These are phyloP conservation scores for Phragmatobia fuliginosa DNA, from an alignment of 2,888 invertebrate species.

Conservation along the genomic window DNA sequence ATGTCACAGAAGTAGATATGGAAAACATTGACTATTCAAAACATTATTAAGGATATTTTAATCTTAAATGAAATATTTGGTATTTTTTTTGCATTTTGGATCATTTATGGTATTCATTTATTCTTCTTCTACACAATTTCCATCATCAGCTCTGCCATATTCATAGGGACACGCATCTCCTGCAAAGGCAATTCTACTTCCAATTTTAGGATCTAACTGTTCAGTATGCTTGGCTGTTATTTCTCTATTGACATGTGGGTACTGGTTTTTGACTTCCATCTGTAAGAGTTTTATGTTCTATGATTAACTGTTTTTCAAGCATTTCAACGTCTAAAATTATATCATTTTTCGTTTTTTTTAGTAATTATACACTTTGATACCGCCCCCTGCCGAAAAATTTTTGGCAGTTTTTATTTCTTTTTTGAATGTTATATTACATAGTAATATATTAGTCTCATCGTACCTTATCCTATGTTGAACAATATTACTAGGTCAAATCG, in stretches of 20 bases:
- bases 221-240: background rate
- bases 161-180: background rate
- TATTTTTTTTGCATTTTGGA: background rate
- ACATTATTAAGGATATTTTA: background rate
- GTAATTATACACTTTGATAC: too few relatives aligned
- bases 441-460: too few relatives aligned
- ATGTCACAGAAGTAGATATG: background rate
- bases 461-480: too few relatives aligned
- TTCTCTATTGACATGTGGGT: background rate
- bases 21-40: background rate
- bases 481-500: too few relatives aligned
- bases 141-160: constrained; percentile 3
- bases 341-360: too few relatives aligned
- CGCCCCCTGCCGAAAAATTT: background rate
- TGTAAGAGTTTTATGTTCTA: background rate
- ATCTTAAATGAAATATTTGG: background rate
- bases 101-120: constrained; percentile 1
- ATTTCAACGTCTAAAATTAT: too few relatives aligned
- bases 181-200: background rate
- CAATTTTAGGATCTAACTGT: background rate
- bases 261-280: background rate
- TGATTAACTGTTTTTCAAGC: background rate
- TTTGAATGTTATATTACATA: too few relatives aligned
- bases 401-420: too few relatives aligned
- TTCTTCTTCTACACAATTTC: background rate